phyloP scores from a whole-genome alignment of 2,113 vertebrate species.

The Ranitomeya variabilis region DNA sequence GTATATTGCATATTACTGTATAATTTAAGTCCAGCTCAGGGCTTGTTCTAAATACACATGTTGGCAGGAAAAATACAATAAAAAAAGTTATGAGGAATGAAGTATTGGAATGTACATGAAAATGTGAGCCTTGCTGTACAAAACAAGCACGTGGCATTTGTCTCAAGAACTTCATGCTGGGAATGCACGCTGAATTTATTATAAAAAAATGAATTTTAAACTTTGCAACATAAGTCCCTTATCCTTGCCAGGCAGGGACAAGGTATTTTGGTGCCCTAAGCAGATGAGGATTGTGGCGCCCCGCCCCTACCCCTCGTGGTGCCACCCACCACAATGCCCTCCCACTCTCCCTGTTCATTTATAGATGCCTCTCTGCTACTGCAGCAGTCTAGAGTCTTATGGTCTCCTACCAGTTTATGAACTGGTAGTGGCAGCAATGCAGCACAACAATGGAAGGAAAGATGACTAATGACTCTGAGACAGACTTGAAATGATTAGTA shows the following conservation, averaged over 20 bases:
- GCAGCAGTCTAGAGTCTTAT: no score
- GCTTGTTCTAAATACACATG: background rate
- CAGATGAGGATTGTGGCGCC: no score
- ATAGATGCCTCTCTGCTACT: no score
- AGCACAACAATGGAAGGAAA: no score
- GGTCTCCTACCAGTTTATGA: no score
- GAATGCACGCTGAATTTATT: background rate
- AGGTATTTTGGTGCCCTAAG: no score
- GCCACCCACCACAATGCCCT: no score
- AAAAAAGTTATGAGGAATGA: constrained; percentile 25
- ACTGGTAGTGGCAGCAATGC: no score
- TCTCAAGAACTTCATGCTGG: background rate
- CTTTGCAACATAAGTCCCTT: background rate
- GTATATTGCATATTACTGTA: background rate
- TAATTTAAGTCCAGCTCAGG: background rate
- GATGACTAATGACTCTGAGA: no score
- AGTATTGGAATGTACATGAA: constrained; percentile 30
- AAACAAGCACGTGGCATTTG: background rate
- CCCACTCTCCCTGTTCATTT: no score
- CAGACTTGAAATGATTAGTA: no score
- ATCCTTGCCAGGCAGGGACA: background rate
- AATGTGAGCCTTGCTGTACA: constrained; percentile 8
- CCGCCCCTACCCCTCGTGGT: no score
- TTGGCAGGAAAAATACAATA: constrained; percentile 26
- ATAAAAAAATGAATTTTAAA: background rate